Evolutionary conservation across 2,797 vertebrate species (phyloP).

Genomic region (Molossus alvarezi): DNA sequence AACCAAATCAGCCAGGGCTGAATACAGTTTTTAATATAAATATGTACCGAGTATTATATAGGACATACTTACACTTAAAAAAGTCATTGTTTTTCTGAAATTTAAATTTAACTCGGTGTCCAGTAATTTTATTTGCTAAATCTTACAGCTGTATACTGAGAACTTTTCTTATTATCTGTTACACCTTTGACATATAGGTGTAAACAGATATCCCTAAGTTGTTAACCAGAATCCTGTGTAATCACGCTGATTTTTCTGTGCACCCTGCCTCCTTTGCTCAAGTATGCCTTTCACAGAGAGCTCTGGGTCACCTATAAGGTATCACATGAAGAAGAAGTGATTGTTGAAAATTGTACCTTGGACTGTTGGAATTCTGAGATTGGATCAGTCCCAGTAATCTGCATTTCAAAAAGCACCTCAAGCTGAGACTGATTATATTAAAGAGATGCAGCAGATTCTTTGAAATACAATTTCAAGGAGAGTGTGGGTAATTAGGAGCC

Average conservation of each 20-base stretch:
- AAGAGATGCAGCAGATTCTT: not conserved
- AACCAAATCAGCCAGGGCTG: no score
- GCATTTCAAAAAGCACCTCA: constrained; percentile 49
- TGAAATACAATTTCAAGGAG: not conserved
- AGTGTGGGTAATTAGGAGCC: not conserved
- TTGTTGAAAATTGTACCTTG: not conserved
- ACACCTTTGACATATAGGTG: not conserved
- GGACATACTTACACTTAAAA: not conserved
- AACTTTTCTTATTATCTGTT: constrained; percentile 6
- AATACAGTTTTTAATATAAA: not conserved
- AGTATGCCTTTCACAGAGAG: not conserved
- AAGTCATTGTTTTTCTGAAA: not conserved
- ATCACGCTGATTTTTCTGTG: not conserved
- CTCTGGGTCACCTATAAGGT: not conserved
- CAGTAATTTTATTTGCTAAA: constrained; percentile 15
- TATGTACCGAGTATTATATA: not conserved
- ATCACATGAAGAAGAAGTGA: not conserved
- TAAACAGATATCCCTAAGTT: not conserved
- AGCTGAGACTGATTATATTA: not conserved
- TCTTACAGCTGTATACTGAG: not conserved
- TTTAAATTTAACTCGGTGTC: not conserved
- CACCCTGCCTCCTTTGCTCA: not conserved
- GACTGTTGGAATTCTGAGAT: not conserved
- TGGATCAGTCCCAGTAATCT: not conserved
- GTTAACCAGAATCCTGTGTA: not conserved